Base-by-base conservation (phyloP, 2,797 vertebrate species). In the Sandelia bainsii region DNA sequence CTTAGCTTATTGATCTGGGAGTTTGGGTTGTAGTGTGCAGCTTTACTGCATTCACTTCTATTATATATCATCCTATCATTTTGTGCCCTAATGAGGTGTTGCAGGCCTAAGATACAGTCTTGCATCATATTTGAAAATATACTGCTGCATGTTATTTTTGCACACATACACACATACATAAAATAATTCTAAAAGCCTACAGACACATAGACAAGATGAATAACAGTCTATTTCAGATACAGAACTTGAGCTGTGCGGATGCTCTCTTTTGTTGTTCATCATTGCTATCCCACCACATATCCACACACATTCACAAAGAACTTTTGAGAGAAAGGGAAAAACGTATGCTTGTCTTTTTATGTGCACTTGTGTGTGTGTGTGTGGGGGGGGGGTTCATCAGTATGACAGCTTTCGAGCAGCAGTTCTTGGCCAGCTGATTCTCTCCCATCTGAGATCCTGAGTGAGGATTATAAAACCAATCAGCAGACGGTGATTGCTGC, bases 391-490 rank as follows among this genome's bases (percentile, higher is more conserved):
- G n/a, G n/a, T n/a, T n/a, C 62, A 59, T 81, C 44, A 37, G 75
- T 88, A 88, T 88, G 88, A 90, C 83, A 84, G 83, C 80, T 74
- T 74, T 84, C 69, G 69, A 77, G 87, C 79, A 57, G 80, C 61
- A 65, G 81, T 81, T 84, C 87, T 87, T 65, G 84, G 83, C 87
- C 87, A 83, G 80, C 87, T 91, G 87, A 91, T 92, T 93, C 84
- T 79, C 81, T 83, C 72, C 90, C 90, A 89, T 92, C 91, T 88
- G 83, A 93, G 90, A 93, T 93, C 89, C 81, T 91, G 89, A 90
- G 89, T 72, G 86, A 88, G 93, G 92, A 93, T 94, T 94, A 92
- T 91, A 93, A 92, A 93, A 91, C 92, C 92, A 92, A 93, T 94
- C 93, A 92, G 88, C 86, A 79, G 80, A 69, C 75, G 62, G 89